A percentile compares a stretch with the other conserved stretches of the same genome.
Conservation (phyloP, 2,113 vertebrate species). For the Manacus vitellinus region DNA sequence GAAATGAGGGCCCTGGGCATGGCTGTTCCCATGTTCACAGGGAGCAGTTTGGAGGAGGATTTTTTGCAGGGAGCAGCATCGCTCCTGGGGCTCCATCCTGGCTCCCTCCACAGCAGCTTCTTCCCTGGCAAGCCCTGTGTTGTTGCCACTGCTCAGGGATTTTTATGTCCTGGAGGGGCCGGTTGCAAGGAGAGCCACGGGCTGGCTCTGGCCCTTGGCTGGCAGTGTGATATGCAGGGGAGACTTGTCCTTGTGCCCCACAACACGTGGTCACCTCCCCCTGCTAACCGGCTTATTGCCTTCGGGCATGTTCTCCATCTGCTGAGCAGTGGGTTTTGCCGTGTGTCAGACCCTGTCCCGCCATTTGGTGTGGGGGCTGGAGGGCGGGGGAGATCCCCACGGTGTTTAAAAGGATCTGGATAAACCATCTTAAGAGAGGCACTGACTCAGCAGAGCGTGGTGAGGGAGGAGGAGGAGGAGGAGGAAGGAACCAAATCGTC, state of each 20-base stretch:
- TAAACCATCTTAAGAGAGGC: slow-evolving; percentile 41
- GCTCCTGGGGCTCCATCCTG: background rate
- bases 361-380: background rate
- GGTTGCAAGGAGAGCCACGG: background rate
- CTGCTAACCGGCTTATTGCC: background rate
- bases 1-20: background rate
- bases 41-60: background rate
- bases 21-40: rapidly evolving
- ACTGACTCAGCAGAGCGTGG: slow-evolving; percentile 37
- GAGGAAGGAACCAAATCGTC: background rate
- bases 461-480: slow-evolving; percentile 1
- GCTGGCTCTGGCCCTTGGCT: background rate
- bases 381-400: background rate
- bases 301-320: background rate
- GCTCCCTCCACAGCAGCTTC: background rate
- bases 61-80: background rate
- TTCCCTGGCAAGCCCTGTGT: rapidly evolving
- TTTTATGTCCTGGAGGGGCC: background rate
- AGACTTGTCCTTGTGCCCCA: background rate
- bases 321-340: background rate
- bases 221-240: background rate
- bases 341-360: background rate
- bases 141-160: rapidly evolving
- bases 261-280: background rate
- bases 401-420: slow-evolving; percentile 11